A percentile compares a stretch with the other conserved stretches of the same genome.
Conservation (phyloP, 2,888 invertebrate genomes). For the Lasioglossum villosulum region DNA sequence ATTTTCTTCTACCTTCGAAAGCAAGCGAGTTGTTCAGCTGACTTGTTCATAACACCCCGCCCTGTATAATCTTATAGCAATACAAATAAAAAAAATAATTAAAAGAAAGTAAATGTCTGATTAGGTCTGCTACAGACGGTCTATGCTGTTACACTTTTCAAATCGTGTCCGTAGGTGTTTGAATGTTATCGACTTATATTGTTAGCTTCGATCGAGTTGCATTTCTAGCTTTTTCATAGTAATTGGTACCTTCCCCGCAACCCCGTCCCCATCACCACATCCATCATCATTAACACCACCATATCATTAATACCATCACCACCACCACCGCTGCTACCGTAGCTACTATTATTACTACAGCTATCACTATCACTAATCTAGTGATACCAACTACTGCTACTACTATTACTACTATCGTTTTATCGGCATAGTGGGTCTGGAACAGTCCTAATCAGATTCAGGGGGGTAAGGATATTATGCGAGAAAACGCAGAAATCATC, state of each 20-base stretch:
- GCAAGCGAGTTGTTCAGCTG: no score
- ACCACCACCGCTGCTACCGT: not conserved
- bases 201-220: not conserved
- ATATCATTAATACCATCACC: not conserved
- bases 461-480: constrained; percentile 75
- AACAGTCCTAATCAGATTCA: constrained; percentile 85
- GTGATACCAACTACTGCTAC: not conserved
- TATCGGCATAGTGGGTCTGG: constrained; percentile 80
- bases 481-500: constrained; percentile 81
- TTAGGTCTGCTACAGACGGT: constrained; percentile 82
- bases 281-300: not conserved
- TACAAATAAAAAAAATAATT: constrained; percentile 3
- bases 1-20: no score
- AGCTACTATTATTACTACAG: not conserved
- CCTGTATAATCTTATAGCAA: not conserved
- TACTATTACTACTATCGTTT: constrained; percentile 45
- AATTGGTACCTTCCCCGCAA: not conserved
- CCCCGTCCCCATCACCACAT: not conserved
- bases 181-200: no score
- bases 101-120: constrained; percentile 79
- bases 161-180: not conserved
- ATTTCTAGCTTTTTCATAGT: not conserved
- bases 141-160: constrained; percentile 52
- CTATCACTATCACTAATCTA: not conserved
- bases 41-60: no score